A percentile compares a stretch with the other conserved stretches of the same genome.
phyloP scores from a whole-genome alignment of 2,797 vertebrate genomes.

The Heterohyrax brucei region DNA sequence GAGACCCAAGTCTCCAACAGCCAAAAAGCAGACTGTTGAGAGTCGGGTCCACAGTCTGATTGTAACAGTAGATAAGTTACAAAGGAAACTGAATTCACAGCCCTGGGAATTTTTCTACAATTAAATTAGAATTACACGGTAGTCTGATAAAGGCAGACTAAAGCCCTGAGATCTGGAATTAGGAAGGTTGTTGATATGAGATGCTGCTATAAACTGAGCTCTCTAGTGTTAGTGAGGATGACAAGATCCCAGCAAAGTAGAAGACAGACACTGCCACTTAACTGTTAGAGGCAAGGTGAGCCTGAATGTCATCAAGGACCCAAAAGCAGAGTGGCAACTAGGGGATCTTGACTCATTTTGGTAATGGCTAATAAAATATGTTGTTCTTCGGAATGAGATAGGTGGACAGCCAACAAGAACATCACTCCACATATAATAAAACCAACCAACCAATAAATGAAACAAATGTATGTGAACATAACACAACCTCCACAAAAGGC shows the following conservation, averaged over 20 bases:
- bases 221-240: not conserved
- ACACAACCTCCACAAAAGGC: not conserved
- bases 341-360: not conserved
- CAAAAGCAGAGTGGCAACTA: not conserved
- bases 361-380: not conserved
- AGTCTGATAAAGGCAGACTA: not conserved
- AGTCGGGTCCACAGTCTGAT: not conserved
- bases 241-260: not conserved
- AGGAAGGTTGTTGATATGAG: not conserved
- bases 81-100: not conserved
- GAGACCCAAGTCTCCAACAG: not conserved
- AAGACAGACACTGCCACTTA: not conserved
- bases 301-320: not conserved
- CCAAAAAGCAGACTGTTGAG: not conserved
- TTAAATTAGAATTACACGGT: not conserved
- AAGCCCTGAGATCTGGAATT: not conserved
- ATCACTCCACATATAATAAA: constrained; percentile 1
- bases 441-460: not conserved
- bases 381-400: too few species aligned
- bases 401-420: not conserved
- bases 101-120: not conserved
- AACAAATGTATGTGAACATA: not conserved
- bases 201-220: not conserved
- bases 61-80: not conserved
- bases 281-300: not conserved